These are phyloP conservation scores for Eutolmus rufibarbis DNA, from an alignment of 2,888 invertebrate species.

Conservation along the genomic window DNA sequence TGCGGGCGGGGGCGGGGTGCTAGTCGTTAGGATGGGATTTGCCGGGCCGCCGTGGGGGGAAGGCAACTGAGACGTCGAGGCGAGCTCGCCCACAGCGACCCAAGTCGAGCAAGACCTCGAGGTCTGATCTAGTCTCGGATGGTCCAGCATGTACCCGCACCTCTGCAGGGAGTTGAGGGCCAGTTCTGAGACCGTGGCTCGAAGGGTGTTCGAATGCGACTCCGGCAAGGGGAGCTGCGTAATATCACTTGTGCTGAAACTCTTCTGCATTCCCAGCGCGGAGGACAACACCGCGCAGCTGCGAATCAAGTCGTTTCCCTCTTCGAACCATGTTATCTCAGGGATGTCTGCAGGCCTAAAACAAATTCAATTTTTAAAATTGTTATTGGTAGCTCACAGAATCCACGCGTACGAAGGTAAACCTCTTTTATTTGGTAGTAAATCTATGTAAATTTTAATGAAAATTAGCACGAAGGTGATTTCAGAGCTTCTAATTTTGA, in stretches of 20 bases:
- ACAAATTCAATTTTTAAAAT: not conserved
- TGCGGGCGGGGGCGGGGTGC: constrained; percentile 57
- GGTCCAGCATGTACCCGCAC: constrained; percentile 66
- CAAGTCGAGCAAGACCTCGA: constrained; percentile 84
- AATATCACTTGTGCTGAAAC: constrained; percentile 84
- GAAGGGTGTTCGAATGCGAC: constrained; percentile 54
- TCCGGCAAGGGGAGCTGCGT: constrained; percentile 67
- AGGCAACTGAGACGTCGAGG: constrained; percentile 80
- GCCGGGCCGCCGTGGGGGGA: constrained; percentile 77
- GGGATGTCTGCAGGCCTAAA: constrained; percentile 66
- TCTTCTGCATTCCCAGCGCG: constrained; percentile 81
- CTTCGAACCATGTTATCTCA: constrained; percentile 74
- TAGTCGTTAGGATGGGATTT: constrained; percentile 51
- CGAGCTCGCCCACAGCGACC: constrained; percentile 82
- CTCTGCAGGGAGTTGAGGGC: constrained; percentile 68
- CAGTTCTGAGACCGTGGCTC: constrained; percentile 66
- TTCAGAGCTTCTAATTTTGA: too few relatives aligned
- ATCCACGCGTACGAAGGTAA: too few relatives aligned
- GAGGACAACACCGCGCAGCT: constrained; percentile 82
- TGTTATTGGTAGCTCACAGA: too few relatives aligned
- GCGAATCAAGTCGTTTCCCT: constrained; percentile 79
- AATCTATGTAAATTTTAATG: too few relatives aligned
- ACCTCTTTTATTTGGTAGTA: too few relatives aligned
- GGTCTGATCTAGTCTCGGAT: constrained; percentile 67
- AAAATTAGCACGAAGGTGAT: too few relatives aligned